phyloP scores from a whole-genome alignment of 2,797 vertebrate species.

The Tragopan temminckii region DNA sequence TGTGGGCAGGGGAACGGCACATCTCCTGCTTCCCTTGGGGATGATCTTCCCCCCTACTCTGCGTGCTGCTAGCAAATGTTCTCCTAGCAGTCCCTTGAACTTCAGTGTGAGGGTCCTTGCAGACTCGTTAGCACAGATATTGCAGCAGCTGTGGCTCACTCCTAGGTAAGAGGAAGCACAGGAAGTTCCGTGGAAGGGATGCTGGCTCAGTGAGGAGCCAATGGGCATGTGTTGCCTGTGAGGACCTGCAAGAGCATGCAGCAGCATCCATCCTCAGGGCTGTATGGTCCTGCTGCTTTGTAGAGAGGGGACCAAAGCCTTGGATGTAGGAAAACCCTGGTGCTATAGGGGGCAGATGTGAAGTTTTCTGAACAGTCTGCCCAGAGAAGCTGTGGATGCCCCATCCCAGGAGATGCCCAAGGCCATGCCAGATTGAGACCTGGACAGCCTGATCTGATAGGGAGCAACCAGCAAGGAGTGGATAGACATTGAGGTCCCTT shows the following conservation, averaged over 20 bases:
- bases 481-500: neutral
- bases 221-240: fast-evolving
- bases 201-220: neutral
- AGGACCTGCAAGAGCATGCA: neutral
- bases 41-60: neutral
- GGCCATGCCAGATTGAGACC: too few relatives aligned
- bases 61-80: fast-evolving
- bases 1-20: constrained; percentile 29
- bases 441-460: neutral
- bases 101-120: neutral
- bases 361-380: neutral
- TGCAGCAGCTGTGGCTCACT: neutral
- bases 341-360: neutral
- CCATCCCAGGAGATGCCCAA: neutral
- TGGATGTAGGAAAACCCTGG: fast-evolving
- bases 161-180: neutral
- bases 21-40: constrained; percentile 13
- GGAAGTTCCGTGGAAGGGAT: neutral
- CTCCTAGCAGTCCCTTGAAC: neutral
- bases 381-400: too few relatives aligned
- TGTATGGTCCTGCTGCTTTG: neutral
- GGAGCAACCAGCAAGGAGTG: neutral
- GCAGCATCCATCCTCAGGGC: neutral
- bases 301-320: neutral
- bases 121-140: neutral